A percentile compares a stretch with the other conserved stretches of the same genome.
Evolutionary conservation across 2,113 vertebrate genomes (phyloP).

Genomic region (Sminthopsis crassicaudata): DNA sequence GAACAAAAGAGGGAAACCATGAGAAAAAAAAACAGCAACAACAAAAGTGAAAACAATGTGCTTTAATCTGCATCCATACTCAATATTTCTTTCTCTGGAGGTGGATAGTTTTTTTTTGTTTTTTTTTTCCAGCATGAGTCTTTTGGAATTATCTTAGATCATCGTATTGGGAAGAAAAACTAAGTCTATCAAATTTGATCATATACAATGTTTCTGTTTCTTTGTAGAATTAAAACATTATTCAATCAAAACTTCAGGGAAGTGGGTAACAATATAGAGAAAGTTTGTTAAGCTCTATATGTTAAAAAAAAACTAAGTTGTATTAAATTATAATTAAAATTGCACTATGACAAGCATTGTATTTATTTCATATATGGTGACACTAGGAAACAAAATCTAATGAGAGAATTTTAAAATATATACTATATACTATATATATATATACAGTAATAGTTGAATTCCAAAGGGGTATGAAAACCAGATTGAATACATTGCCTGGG

Average conservation of each 20-base stretch:
- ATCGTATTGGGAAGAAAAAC: too few relatives aligned
- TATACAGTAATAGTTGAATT: neutral
- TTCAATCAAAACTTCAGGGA: neutral
- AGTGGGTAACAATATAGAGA: neutral
- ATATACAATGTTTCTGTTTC: too few relatives aligned
- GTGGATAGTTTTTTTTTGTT: too few relatives aligned
- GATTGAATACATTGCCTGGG: neutral
- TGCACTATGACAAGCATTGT: neutral
- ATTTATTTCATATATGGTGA: neutral
- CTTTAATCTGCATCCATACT: too few relatives aligned
- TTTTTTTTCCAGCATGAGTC: too few relatives aligned
- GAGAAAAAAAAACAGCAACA: too few relatives aligned
- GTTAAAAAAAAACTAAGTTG: neutral
- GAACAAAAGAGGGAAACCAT: too few relatives aligned
- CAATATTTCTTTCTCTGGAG: too few relatives aligned
- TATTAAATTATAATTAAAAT: neutral
- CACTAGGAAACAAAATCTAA: neutral
- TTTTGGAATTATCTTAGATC: too few relatives aligned
- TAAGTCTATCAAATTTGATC: too few relatives aligned
- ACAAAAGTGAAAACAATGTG: too few relatives aligned
- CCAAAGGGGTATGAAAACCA: neutral
- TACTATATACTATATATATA: neutral
- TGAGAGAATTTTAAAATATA: neutral
- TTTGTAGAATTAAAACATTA: too few relatives aligned
- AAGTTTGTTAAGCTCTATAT: neutral